phyloP scores from a whole-genome alignment of 2,113 vertebrate species.

The Casuarius casuarius region DNA sequence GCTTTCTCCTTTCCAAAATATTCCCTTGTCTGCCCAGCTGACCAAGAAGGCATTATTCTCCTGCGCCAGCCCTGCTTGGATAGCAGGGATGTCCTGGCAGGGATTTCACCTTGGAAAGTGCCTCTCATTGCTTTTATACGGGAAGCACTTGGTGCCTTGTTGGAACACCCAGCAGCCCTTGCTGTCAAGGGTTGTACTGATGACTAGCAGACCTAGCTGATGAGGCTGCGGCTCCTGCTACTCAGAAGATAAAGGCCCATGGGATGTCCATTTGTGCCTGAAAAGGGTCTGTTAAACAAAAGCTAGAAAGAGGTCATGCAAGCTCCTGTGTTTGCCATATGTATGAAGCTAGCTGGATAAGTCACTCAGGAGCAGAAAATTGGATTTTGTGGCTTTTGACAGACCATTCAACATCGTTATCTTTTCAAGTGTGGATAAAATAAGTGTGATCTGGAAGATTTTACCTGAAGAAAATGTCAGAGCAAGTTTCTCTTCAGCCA shows the following conservation, averaged over 20 bases:
- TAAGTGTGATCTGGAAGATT: neutral
- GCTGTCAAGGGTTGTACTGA: neutral
- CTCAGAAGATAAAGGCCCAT: neutral
- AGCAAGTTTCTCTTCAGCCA: neutral
- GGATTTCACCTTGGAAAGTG: neutral
- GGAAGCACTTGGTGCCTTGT: neutral
- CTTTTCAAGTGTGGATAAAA: neutral
- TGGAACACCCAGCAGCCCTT: neutral
- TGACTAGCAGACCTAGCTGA: neutral
- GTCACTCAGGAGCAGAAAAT: neutral
- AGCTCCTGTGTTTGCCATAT: neutral
- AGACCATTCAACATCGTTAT: neutral
- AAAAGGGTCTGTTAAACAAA: neutral
- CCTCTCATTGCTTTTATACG: neutral
- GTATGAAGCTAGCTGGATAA: neutral
- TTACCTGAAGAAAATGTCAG: neutral
- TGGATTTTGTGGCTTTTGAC: neutral
- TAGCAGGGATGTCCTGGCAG: neutral
- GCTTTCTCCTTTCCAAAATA: neutral
- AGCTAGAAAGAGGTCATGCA: neutral
- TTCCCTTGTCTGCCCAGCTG: neutral
- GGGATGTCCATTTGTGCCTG: neutral
- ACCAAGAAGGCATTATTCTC: neutral
- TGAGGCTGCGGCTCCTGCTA: neutral
- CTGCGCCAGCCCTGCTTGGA: neutral